Evolutionary conservation across 1,140 invertebrate species (phyloP), one percentile per base, ranked within the genome.

Genomic region (Pristionchus pacificus): DNA sequence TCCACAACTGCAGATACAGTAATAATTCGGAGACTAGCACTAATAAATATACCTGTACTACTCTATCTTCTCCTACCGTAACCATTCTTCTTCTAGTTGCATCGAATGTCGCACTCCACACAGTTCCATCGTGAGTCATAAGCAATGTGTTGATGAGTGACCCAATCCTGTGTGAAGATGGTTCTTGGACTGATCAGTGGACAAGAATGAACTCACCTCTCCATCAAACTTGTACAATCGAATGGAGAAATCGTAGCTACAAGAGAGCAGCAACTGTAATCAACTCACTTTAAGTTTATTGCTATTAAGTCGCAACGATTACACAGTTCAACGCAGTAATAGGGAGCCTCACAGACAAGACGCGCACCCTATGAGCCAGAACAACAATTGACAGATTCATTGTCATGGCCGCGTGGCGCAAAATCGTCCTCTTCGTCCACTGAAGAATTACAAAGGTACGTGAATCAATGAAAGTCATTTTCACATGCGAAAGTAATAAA

Each of bases 201-300:
- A 10, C 6, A 19, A 10, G 38, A 49, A 49, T 10, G 6, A 49
- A 19, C 38, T 19, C 38, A 49, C 38, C 38, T 90, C 87, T 49
- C 88, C 85, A 83, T 95, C 92, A 85, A 95, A 86, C 83, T 90
- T 90, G 81, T 91, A 97, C 74, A 98, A 86, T 85, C 94, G 95
- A 1, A 97, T 89, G 2, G 91, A 93, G 81, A 97, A 91, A 84
- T 99, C 96, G 87, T 98, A 98, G 79, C 94, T 96, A 62, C 91
- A 91, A 1, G 95, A 98, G 2, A 92, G 93, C 27, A 98, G 83
- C 19, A 96, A 84, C 77, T 85, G 65, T 74, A 80, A 67, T 19
- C 2, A 13, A 14, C 24, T 65, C 32, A 6, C 6, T 59, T 31
- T n/a, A n/a, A n/a, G n/a, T n/a, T n/a, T n/a, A n/a, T n/a, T n/a